Conservation (phyloP, 2,113 vertebrate genomes). For the Triplophysa tibetana region DNA sequence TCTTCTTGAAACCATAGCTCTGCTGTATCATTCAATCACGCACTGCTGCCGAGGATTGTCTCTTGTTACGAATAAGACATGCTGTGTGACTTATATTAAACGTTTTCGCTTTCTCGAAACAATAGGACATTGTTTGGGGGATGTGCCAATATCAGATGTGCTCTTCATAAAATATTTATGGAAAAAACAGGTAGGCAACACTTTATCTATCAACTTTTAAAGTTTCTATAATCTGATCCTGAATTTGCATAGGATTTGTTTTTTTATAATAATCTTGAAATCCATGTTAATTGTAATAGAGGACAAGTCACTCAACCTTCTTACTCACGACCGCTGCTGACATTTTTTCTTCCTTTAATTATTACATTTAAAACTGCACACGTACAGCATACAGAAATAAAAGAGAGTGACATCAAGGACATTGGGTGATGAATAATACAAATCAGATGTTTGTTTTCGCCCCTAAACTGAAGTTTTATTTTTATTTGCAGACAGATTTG, state of each 20-base stretch:
- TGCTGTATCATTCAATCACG: conserved; percentile 34
- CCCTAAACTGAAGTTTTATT: neutral
- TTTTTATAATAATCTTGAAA: neutral
- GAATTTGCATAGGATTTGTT: neutral
- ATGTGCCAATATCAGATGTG: neutral
- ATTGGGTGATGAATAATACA: neutral
- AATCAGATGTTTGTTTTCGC: neutral
- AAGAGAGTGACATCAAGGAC: too few species aligned
- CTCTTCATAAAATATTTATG: neutral
- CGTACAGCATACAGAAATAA: too few species aligned
- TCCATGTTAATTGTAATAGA: neutral
- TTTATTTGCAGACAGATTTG: conserved; percentile 14
- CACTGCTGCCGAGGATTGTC: neutral
- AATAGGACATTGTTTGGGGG: neutral
- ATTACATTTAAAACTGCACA: too few species aligned
- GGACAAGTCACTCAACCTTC: neutral
- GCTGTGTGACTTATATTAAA: neutral
- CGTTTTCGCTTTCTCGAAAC: neutral
- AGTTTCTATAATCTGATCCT: neutral
- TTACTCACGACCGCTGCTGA: neutral
- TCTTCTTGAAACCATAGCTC: neutral
- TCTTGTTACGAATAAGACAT: neutral
- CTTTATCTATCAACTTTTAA: neutral
- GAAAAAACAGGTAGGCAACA: conserved; percentile 1
- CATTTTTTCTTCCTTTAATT: neutral